Evolutionary conservation across 2,113 vertebrate species (phyloP).

Genomic region (Etheostoma spectabile): DNA sequence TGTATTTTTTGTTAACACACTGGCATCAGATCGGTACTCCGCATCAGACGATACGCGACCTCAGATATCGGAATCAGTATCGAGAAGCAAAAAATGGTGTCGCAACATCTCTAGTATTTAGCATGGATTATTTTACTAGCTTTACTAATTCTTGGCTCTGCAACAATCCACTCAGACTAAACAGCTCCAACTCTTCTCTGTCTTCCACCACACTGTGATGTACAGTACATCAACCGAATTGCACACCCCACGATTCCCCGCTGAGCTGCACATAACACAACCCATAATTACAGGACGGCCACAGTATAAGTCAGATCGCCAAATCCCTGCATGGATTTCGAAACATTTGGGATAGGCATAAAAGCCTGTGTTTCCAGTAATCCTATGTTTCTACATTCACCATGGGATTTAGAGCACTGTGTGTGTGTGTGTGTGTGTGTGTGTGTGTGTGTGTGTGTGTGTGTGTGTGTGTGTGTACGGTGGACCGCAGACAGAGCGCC

Average conservation of each 20-base stretch:
- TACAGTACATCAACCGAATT: constrained; percentile 18
- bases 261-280: constrained; percentile 41
- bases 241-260: constrained; percentile 6
- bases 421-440: constrained; percentile 53
- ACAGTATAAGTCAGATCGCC: constrained; percentile 28
- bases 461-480: constrained; percentile 42
- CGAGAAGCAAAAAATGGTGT: too few species aligned
- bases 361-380: constrained; percentile 64
- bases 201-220: constrained; percentile 1
- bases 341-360: constrained; percentile 53
- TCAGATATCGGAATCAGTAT: too few species aligned
- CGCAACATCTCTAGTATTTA: not conserved
- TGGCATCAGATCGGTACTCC: too few species aligned
- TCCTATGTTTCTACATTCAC: constrained; percentile 63
- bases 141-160: not conserved
- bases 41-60: too few species aligned
- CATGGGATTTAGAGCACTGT: constrained; percentile 30
- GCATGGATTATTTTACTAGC: not conserved
- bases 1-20: too few species aligned
- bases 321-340: constrained; percentile 63
- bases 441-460: constrained; percentile 54
- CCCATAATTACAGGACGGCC: constrained; percentile 63
- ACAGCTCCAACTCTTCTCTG: not conserved
- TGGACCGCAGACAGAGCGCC: constrained; percentile 16
- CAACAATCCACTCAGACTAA: constrained; percentile 2